A percentile compares a stretch with the other conserved stretches of the same genome.
Conservation (phyloP, 2,797 vertebrate species). For the Sebastes matsubarae region DNA sequence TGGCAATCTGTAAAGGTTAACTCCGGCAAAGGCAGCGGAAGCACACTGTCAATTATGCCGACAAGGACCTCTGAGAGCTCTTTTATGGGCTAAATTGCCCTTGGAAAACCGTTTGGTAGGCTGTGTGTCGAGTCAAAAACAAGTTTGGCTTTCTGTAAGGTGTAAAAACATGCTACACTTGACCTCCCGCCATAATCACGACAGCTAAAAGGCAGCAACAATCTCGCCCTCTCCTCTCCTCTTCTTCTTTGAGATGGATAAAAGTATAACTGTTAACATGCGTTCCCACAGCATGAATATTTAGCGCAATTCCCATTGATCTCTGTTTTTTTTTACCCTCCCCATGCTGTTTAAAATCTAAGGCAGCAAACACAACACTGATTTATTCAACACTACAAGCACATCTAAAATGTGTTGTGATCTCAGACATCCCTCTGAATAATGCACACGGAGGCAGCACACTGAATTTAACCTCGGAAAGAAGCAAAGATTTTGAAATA, state of each 20-base stretch:
- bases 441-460: constrained; percentile 55
- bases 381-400: constrained; percentile 56
- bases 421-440: constrained; percentile 48
- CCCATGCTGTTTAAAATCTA: constrained; percentile 32
- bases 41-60: constrained; percentile 37
- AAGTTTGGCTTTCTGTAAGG: neutral
- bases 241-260: neutral
- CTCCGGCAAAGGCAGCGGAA: constrained; percentile 18
- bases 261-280: neutral
- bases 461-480: constrained; percentile 45
- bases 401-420: constrained; percentile 42
- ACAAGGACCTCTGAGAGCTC: constrained; percentile 38
- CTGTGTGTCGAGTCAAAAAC: neutral
- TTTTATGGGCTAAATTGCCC: constrained; percentile 2
- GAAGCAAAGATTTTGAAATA: constrained; percentile 17
- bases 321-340: neutral
- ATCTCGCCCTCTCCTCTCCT: neutral
- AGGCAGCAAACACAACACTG: constrained; percentile 36
- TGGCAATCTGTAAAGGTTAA: constrained; percentile 28
- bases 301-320: constrained; percentile 27
- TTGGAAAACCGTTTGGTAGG: constrained; percentile 18
- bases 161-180: constrained; percentile 3
- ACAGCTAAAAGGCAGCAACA: neutral
- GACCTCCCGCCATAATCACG: constrained; percentile 10
- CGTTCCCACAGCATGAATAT: constrained; percentile 34